phyloP scores from a whole-genome alignment of 1,140 invertebrate genomes.

The Drosophila sucinea region DNA sequence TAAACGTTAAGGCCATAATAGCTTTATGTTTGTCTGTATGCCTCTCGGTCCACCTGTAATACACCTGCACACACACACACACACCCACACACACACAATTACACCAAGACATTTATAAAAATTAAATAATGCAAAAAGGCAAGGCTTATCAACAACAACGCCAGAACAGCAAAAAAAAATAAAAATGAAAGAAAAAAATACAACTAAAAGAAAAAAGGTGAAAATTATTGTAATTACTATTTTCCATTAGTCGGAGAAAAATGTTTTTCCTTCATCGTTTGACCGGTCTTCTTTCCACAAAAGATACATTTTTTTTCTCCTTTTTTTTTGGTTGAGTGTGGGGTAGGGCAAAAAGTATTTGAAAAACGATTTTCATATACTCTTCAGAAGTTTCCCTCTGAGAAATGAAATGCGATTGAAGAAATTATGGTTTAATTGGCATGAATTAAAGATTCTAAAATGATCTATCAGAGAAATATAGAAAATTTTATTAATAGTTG shows the following conservation, averaged over 20 bases:
- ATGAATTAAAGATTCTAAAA: no score
- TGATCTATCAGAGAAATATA: no score
- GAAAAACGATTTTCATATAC: no score
- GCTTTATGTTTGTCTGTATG: slow-evolving; percentile 48
- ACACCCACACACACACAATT: slow-evolving; percentile 6
- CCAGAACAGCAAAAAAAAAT: slow-evolving; percentile 15
- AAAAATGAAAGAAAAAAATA: slow-evolving; percentile 4
- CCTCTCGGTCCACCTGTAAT: slow-evolving; percentile 12
- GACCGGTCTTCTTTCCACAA: slow-evolving; percentile 25
- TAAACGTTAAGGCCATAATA: slow-evolving; percentile 39
- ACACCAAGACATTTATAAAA: slow-evolving; percentile 31
- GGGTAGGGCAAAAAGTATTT: background rate
- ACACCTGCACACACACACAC: background rate
- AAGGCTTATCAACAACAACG: slow-evolving; percentile 9
- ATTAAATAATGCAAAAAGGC: slow-evolving; percentile 58
- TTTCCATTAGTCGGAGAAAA: slow-evolving; percentile 69
- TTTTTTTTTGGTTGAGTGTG: background rate
- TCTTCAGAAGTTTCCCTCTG: no score
- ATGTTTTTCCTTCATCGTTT: slow-evolving; percentile 25
- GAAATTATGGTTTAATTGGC: no score
- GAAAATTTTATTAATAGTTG: no score
- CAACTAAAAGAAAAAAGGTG: slow-evolving; percentile 27
- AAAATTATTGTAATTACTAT: slow-evolving; percentile 79
- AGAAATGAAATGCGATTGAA: no score
- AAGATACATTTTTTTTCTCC: slow-evolving; percentile 2